Percentiles rank a stretch among this genome's conserved stretches.
These are phyloP conservation scores for Drosophila merina DNA, from an alignment of 2,888 invertebrate genomes.

Conservation along the genomic window DNA sequence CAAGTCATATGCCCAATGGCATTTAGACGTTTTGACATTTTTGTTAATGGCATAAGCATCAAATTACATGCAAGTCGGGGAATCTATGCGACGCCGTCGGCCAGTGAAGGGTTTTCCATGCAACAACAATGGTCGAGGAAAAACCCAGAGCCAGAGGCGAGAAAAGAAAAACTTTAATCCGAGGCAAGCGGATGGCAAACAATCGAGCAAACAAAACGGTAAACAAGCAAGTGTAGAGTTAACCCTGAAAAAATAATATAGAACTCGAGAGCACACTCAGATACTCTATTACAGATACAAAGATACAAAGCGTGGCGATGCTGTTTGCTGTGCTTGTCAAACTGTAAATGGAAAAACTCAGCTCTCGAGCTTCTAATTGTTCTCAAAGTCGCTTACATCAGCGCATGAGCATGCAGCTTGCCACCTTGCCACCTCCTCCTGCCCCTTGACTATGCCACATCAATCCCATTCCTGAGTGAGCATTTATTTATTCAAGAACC, in stretches of 20 bases:
- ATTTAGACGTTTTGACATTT: slow-evolving; percentile 74
- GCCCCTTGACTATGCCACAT: neutral
- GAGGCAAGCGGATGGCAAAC: slow-evolving; percentile 31
- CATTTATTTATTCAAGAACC: slow-evolving; percentile 67
- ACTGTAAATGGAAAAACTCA: slow-evolving; percentile 60
- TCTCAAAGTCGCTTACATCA: slow-evolving; percentile 64
- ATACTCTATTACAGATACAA: slow-evolving; percentile 27
- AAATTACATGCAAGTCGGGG: slow-evolving; percentile 70
- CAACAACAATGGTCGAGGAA: neutral
- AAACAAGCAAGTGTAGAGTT: slow-evolving; percentile 47
- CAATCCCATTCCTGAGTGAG: slow-evolving; percentile 9
- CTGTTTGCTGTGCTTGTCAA: slow-evolving; percentile 4
- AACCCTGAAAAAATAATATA: slow-evolving; percentile 60
- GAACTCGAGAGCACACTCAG: slow-evolving; percentile 19
- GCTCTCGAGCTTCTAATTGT: slow-evolving; percentile 49
- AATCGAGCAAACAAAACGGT: slow-evolving; percentile 37
- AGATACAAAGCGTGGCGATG: neutral
- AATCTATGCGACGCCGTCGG: no score
- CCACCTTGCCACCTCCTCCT: slow-evolving; percentile 2
- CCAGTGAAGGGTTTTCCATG: slow-evolving; percentile 45
- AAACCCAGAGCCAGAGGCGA: slow-evolving; percentile 11
- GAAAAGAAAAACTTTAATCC: slow-evolving; percentile 41
- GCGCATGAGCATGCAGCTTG: slow-evolving; percentile 76
- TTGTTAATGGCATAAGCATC: slow-evolving; percentile 76
- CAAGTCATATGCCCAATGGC: slow-evolving; percentile 64